Percentiles rank a stretch among this genome's conserved stretches.
These are phyloP conservation scores for Sarcophilus harrisii DNA, from an alignment of 2,797 vertebrate genomes.

Conservation along the genomic window DNA sequence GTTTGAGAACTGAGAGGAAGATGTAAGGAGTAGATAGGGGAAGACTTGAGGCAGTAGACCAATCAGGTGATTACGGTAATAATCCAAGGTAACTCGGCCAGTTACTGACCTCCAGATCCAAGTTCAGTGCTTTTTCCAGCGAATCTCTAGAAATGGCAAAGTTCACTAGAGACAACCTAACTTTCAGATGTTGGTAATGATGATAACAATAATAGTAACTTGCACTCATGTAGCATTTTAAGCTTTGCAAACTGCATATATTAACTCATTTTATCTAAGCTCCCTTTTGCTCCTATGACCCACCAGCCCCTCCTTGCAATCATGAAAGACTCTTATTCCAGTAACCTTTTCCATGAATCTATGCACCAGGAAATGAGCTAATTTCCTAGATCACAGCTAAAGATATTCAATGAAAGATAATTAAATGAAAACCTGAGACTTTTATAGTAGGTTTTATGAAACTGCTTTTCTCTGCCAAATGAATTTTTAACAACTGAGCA, in stretches of 20 bases:
- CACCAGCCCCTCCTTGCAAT: not conserved
- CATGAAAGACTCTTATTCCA: not conserved
- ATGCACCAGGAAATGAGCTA: slow-evolving; percentile 11
- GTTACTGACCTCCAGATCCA: not conserved
- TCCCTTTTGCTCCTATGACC: not conserved
- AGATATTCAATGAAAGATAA: not conserved
- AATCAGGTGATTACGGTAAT: not conserved
- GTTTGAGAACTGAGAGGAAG: not conserved
- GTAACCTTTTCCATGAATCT: slow-evolving; percentile 10
- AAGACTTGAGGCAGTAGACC: not conserved
- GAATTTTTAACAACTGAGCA: not conserved
- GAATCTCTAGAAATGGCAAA: not conserved
- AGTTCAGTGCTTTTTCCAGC: not conserved
- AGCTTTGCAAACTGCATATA: not conserved
- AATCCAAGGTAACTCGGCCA: not conserved
- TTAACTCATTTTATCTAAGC: not conserved
- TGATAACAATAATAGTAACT: not conserved
- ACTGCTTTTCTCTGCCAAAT: not conserved
- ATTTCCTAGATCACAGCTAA: not conserved
- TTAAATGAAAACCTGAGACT: not conserved
- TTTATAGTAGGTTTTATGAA: slow-evolving; percentile 6
- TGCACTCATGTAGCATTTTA: not conserved
- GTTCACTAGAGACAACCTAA: not conserved
- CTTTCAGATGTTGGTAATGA: not conserved
- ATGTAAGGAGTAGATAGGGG: not conserved